Evolutionary conservation across 2,797 vertebrate genomes (phyloP), one percentile per base, ranked within the genome.

Genomic region (Melopsittacus undulatus): DNA sequence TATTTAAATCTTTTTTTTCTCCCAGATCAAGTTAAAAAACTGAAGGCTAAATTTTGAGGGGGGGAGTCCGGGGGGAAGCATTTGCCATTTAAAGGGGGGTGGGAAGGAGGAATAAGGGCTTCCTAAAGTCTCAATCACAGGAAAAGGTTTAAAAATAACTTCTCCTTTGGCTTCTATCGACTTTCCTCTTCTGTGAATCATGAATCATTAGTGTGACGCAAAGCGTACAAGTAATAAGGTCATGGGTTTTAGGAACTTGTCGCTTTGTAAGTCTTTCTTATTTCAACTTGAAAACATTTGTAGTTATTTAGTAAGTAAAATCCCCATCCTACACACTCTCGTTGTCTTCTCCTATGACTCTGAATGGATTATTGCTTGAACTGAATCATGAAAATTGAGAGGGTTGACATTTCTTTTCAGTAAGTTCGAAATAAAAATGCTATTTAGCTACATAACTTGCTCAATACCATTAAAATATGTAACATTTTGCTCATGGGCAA

Each of bases 231-330:
- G 43, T 42, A 75, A 36, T 17, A 88, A 61, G 22, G 48, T 15
- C 66, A 86, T 0, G 23, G 34, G 52, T 57, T 74, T 74, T 43
- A 59, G 54, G 48, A 66, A 83, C 85, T 84, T 68, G 61, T 66
- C 2, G 14, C 70, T 83, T 66, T 69, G 11, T 30, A 90, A 91
- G 59, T 49, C 59, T 46, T 83, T 69, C 85, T 83, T 68, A 91
- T 82, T 84, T 90, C 74, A 54, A 64, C 64, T 88, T 43, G 10
- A 79, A 94, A 94, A 76, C 0, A 0, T 87, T 68, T 77, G 32
- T 38, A 84, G 62, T 57, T 83, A 61, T 64, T 90, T 83, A 87
- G 52, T 40, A 86, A 93, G 56, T 43, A 38, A 90, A 95, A 85
- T 45, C 30, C 38, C 38, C 51, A 57, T 93, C 91, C 92, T 84